phyloP scores from a whole-genome alignment of 2,797 vertebrate genomes.

The Hapalemur alaotrensis region DNA sequence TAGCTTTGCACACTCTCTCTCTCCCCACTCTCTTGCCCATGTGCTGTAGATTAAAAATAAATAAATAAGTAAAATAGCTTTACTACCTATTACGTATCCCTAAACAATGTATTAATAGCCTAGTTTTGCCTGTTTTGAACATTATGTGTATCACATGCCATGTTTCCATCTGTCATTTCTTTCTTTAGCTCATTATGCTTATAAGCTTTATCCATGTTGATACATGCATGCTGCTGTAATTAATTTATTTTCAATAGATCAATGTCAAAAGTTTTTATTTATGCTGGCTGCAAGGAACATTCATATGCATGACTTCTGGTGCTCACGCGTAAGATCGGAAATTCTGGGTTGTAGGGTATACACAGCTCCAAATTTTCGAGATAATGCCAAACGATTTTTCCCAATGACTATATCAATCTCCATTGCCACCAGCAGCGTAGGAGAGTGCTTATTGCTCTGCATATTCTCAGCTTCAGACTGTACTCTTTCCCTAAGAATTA shows the following conservation, averaged over 20 bases:
- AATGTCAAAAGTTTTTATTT: neutral
- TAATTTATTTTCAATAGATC: constrained; percentile 27
- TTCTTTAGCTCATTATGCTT: neutral
- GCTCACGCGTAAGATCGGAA: neutral
- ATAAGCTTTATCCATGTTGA: neutral
- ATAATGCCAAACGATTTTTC: neutral
- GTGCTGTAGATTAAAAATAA: neutral
- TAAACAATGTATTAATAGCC: neutral
- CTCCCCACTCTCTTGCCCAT: neutral
- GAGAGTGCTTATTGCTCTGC: neutral
- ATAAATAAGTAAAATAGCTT: neutral
- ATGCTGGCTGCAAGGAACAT: neutral
- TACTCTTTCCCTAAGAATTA: neutral
- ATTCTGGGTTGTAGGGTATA: neutral
- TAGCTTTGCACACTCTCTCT: neutral
- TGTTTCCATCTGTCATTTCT: neutral
- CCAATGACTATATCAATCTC: neutral
- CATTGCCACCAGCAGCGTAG: neutral
- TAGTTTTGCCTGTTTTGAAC: neutral
- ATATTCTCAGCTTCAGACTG: neutral
- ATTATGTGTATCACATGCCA: neutral
- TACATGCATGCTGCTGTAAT: neutral
- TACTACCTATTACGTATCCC: neutral
- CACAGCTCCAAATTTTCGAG: neutral
- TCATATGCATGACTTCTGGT: neutral